Percentiles rank a stretch among this genome's conserved stretches.
Evolutionary conservation across 2,113 vertebrate genomes (phyloP).

Genomic region (Actinemys pallida): DNA sequence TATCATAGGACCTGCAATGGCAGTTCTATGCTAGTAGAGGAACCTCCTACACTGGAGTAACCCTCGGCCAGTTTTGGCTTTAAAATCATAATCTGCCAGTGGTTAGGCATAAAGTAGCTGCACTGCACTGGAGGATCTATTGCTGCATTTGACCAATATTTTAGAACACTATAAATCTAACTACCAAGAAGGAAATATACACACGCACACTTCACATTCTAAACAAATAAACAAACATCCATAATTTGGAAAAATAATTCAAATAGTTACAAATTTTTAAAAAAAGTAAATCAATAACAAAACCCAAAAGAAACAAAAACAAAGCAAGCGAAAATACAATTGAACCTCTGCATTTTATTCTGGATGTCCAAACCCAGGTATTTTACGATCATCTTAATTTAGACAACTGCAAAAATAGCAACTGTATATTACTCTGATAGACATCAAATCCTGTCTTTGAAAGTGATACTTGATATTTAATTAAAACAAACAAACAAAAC

Average conservation of each 20-base stretch:
- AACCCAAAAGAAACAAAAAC: neutral
- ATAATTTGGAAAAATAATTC: neutral
- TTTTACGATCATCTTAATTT: neutral
- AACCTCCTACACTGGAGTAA: neutral
- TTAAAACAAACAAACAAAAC: neutral
- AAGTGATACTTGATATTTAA: neutral
- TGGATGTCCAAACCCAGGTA: neutral
- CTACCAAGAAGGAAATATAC: neutral
- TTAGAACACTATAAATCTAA: neutral
- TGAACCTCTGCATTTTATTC: neutral
- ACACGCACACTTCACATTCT: neutral
- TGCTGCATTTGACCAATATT: neutral
- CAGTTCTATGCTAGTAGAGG: neutral
- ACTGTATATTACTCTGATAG: neutral
- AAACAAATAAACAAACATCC: neutral
- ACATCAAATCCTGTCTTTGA: neutral
- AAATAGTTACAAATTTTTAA: neutral
- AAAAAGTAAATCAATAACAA: neutral
- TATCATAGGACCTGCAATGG: neutral
- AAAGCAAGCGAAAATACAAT: neutral
- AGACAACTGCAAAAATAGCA: neutral
- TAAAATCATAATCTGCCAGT: accelerated
- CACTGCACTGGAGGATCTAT: neutral
- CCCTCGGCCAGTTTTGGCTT: neutral
- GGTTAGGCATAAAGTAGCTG: neutral